Percentiles rank a stretch among this genome's conserved stretches.
These are phyloP conservation scores for Corynorhinus townsendii DNA, from an alignment of 2,113 vertebrate genomes.

Conservation along the genomic window DNA sequence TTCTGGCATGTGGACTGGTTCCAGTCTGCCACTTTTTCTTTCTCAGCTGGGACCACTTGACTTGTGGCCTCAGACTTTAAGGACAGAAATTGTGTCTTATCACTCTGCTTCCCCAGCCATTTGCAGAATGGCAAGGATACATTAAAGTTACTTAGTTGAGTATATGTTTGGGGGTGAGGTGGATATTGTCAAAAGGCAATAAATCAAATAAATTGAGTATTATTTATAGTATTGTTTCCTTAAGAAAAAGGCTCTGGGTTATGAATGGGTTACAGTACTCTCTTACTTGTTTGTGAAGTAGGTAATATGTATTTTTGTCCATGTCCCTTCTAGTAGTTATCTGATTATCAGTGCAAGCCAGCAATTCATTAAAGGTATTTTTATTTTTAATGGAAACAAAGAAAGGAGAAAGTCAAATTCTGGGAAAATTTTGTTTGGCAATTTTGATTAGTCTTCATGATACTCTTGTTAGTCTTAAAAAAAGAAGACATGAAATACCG, in stretches of 20 bases:
- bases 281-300: neutral
- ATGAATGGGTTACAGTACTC: neutral
- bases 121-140: neutral
- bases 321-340: neutral
- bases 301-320: neutral
- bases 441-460: constrained; percentile 25
- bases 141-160: neutral
- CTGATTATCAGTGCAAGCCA: neutral
- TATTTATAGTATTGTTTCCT: constrained; percentile 14
- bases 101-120: neutral
- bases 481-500: neutral
- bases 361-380: constrained; percentile 21
- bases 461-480: neutral
- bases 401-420: constrained; percentile 14
- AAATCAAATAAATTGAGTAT: neutral
- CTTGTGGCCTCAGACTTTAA: neutral
- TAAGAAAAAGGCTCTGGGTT: neutral
- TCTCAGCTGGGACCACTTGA: neutral
- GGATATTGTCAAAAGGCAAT: neutral
- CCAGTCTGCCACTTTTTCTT: neutral
- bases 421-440: constrained; percentile 17
- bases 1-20: neutral
- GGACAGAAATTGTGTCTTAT: neutral
- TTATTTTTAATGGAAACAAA: constrained; percentile 23
- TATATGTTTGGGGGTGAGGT: neutral